Percentiles rank a stretch among this genome's conserved stretches.
These are phyloP conservation scores for Bufotes viridis DNA, from an alignment of 2,797 vertebrate species.

Conservation along the genomic window DNA sequence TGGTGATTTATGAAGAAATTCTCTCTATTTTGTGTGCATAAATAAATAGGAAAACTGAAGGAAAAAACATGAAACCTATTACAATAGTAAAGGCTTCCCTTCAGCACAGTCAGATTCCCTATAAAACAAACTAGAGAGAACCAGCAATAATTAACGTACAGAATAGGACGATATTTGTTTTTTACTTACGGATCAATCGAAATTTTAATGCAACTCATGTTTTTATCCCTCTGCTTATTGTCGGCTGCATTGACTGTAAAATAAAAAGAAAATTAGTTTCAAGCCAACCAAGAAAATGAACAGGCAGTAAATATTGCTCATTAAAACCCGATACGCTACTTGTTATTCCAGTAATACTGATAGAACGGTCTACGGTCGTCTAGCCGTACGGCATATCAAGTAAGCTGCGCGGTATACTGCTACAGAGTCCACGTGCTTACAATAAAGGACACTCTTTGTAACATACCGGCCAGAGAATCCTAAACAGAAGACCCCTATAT, in stretches of 20 bases:
- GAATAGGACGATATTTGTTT: constrained; percentile 48
- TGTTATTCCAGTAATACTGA: neutral
- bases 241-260: constrained; percentile 94
- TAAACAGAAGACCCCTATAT: no score
- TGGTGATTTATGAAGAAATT: neutral
- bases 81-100: neutral
- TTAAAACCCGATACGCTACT: neutral
- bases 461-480: no score
- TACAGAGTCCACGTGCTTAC: neutral
- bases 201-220: constrained; percentile 96
- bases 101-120: neutral
- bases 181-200: constrained; percentile 95
- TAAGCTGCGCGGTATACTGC: no score
- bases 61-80: neutral
- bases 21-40: neutral
- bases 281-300: constrained; percentile 16
- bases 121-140: constrained; percentile 37
- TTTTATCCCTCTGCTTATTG: constrained; percentile 99
- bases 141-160: neutral
- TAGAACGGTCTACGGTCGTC: neutral
- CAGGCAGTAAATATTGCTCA: constrained; percentile 5
- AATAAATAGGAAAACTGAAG: neutral
- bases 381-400: neutral
- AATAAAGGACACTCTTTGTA: no score
- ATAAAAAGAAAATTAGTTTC: constrained; percentile 65